Evolutionary conservation across 2,113 vertebrate genomes (phyloP).

Genomic region (Sander lucioperca): DNA sequence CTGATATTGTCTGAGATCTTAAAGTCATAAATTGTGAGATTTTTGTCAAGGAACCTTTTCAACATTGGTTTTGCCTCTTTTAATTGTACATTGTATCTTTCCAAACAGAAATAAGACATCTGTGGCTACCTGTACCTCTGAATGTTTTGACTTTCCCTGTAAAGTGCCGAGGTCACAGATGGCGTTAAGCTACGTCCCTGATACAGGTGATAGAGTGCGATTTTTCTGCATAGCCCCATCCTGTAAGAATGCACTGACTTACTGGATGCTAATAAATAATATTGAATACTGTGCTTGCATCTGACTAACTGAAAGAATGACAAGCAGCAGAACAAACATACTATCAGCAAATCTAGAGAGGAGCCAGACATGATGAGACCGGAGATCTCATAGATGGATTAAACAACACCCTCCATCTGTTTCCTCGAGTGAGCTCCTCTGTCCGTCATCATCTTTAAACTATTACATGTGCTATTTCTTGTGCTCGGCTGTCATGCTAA

Average conservation of each 20-base stretch:
- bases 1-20: too few species aligned
- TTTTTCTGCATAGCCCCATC: background rate
- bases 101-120: background rate
- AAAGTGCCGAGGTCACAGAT: background rate
- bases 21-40: too few species aligned
- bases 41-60: too few species aligned
- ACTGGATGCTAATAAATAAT: conserved; percentile 1
- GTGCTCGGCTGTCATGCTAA: conserved; percentile 29
- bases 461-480: conserved; percentile 63
- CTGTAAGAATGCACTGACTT: background rate
- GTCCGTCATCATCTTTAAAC: conserved; percentile 66
- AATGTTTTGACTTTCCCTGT: background rate
- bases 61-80: background rate
- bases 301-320: background rate
- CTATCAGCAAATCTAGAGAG: background rate
- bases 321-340: background rate
- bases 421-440: conserved; percentile 38
- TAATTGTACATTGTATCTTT: background rate
- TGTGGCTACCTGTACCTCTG: background rate
- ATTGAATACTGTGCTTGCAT: background rate
- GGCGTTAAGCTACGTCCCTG: background rate
- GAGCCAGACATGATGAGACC: conserved; percentile 34
- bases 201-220: background rate
- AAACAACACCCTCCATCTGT: conserved; percentile 67
- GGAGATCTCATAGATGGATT: conserved; percentile 39